Percentiles rank a stretch among this genome's conserved stretches.
Conservation (phyloP, 2,888 invertebrate genomes). For the Lydus trimaculatus region DNA sequence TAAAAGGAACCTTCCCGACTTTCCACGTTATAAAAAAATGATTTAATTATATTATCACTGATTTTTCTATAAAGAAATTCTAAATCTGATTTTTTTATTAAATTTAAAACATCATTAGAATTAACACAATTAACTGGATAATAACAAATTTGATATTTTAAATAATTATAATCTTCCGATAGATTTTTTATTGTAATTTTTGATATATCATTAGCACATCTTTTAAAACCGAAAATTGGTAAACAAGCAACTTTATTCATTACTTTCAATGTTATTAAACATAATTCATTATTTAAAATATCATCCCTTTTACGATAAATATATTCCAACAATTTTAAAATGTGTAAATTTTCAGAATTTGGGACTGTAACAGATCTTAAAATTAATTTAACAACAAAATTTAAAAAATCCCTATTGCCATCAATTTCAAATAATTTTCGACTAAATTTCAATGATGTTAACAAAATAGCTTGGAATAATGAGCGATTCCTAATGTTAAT, state of each 20-base stretch:
- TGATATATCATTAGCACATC: constrained; percentile 37
- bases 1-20: constrained; percentile 44
- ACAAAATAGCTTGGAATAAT: constrained; percentile 32
- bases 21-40: constrained; percentile 45
- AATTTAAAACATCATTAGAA: constrained; percentile 34
- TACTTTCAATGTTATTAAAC: constrained; percentile 30
- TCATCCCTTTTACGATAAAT: constrained; percentile 34
- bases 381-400: constrained; percentile 18
- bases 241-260: constrained; percentile 37
- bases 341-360: constrained; percentile 34
- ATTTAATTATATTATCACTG: constrained; percentile 36
- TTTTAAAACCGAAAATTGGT: constrained; percentile 39
- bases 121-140: constrained; percentile 40
- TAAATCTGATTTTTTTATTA: constrained; percentile 24
- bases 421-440: constrained; percentile 14
- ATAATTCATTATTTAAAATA: constrained; percentile 30
- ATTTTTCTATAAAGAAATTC: constrained; percentile 18
- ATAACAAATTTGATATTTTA: constrained; percentile 31
- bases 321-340: constrained; percentile 37
- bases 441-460: constrained; percentile 28
- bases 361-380: constrained; percentile 23
- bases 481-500: constrained; percentile 27
- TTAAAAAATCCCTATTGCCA: constrained; percentile 10
- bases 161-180: constrained; percentile 18
- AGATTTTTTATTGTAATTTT: constrained; percentile 35